Base-by-base conservation (phyloP, 2,113 vertebrate genomes). In the Castor canadensis region DNA sequence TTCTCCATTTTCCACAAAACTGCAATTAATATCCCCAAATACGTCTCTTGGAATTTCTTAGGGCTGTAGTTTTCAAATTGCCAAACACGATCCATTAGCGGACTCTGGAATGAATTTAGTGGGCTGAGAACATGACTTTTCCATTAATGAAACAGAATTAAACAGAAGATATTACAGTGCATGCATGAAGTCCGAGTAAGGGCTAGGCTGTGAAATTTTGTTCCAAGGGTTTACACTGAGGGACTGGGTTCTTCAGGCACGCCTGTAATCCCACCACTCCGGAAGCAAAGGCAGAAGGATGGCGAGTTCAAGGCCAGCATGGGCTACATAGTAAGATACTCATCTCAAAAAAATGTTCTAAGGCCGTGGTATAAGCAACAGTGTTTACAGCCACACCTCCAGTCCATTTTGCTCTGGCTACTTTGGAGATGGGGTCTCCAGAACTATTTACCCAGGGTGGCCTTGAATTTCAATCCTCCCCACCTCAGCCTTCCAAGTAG, bases 51-150 rank as follows among this genome's bases (percentile, higher is more conserved):
- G 38, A 47, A 58, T 89, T 66, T 93, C 87, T 93, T 32, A 69
- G 38, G 19, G 54, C 58, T 28, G 13, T 43, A 45, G 47, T 87
- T 89, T 84, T 87, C 88, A 80, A 62, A 45, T 12, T 35, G 72
- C 82, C 43, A 1, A 43, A 64, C 30, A 58, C 84, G 54, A 91
- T 49, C 91, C 94, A 96, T 97, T 96, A 97, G 86, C 72, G 91
- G 88, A 89, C 45, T 91, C 9, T 43, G 67, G 97, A 85, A 94
- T 91, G 95, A 81, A 96, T 92, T 95, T 88, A 64, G 91, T 80
- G 94, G 95, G 76, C 38, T 89, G 28, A 47, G 72, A 64, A 91
- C 47, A 45, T 1, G 11, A 43, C 54, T 69, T 67, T 76, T 60
- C 71, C 84, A 75, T 94, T 95, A 94, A 94, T 95, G 52, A 87